Conservation (phyloP, 2,888 invertebrate species). For the Drosophila ochracea region DNA sequence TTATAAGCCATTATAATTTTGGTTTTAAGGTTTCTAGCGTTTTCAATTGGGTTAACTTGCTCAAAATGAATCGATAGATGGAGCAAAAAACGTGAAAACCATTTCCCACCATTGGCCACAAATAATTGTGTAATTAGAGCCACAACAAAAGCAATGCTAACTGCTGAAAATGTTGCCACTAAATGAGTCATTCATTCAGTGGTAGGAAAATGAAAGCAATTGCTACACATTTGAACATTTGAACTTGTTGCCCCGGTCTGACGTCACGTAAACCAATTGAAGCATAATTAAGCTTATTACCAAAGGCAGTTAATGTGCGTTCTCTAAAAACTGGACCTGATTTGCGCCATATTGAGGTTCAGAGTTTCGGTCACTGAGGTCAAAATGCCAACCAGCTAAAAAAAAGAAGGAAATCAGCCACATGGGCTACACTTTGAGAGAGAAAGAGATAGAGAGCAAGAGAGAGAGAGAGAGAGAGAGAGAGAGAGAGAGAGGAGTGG, state of each 20-base stretch:
- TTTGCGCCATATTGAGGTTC: conserved; percentile 41
- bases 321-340: conserved; percentile 51
- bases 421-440: neutral
- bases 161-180: conserved; percentile 10
- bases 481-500: neutral
- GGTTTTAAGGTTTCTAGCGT: neutral
- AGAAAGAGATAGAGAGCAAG: neutral
- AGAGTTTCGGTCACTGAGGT: conserved; percentile 48
- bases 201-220: conserved; percentile 27
- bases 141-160: conserved; percentile 12
- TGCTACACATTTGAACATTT: conserved; percentile 35
- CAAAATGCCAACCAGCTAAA: conserved; percentile 25
- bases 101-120: neutral
- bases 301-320: conserved; percentile 64
- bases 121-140: conserved; percentile 28
- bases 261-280: conserved; percentile 77
- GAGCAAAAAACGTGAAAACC: neutral
- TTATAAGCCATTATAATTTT: neutral
- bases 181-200: conserved; percentile 38
- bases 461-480: neutral
- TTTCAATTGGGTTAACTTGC: neutral
- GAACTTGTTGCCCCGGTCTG: conserved; percentile 41
- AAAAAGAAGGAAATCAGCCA: conserved; percentile 19
- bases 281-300: conserved; percentile 83
- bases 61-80: neutral